Percentiles rank a stretch among this genome's conserved stretches.
Evolutionary conservation across 2,888 invertebrate genomes (phyloP).

Genomic region (Agapetus fuscipes): DNA sequence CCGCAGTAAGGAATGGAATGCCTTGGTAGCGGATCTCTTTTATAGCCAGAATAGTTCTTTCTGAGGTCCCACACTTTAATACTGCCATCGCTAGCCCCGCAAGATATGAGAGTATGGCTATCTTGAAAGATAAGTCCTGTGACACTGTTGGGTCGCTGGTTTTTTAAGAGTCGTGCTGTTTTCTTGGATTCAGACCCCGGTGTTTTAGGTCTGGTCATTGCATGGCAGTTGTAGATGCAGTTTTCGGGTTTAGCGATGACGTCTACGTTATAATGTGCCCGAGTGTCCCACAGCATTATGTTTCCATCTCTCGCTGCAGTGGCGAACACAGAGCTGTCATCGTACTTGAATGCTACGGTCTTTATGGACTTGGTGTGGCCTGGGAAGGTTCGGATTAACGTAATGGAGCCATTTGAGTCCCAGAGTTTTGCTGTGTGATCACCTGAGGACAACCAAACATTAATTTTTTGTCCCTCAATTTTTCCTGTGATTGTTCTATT

Average conservation of each 20-base stretch:
- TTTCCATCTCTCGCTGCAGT: slow-evolving; percentile 84
- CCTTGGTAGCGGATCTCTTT: slow-evolving; percentile 61
- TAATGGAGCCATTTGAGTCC: slow-evolving; percentile 50
- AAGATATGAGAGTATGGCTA: slow-evolving; percentile 66
- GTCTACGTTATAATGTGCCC: slow-evolving; percentile 40
- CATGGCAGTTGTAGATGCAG: slow-evolving; percentile 59
- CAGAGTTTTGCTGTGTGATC: slow-evolving; percentile 77
- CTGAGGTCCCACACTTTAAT: slow-evolving; percentile 85
- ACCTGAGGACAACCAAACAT: no score
- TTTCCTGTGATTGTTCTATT: no score
- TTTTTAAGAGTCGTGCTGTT: slow-evolving; percentile 34
- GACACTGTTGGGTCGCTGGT: slow-evolving; percentile 58
- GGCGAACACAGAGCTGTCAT: slow-evolving; percentile 67
- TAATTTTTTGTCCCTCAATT: no score
- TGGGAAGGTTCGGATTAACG: slow-evolving; percentile 49
- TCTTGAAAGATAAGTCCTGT: slow-evolving; percentile 80
- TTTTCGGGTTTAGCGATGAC: slow-evolving; percentile 51
- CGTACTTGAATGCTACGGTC: slow-evolving; percentile 63
- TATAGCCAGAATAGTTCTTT: slow-evolving; percentile 63
- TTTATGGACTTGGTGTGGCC: slow-evolving; percentile 78
- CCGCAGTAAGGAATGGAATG: slow-evolving; percentile 66
- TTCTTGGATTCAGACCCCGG: slow-evolving; percentile 46
- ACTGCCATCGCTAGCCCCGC: slow-evolving; percentile 78
- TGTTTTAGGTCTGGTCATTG: slow-evolving; percentile 33
- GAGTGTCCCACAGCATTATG: slow-evolving; percentile 76